Percentiles rank a stretch among this genome's conserved stretches.
These are phyloP conservation scores for Heliconius melpomene DNA, from an alignment of 1,140 invertebrate species.

Conservation along the genomic window DNA sequence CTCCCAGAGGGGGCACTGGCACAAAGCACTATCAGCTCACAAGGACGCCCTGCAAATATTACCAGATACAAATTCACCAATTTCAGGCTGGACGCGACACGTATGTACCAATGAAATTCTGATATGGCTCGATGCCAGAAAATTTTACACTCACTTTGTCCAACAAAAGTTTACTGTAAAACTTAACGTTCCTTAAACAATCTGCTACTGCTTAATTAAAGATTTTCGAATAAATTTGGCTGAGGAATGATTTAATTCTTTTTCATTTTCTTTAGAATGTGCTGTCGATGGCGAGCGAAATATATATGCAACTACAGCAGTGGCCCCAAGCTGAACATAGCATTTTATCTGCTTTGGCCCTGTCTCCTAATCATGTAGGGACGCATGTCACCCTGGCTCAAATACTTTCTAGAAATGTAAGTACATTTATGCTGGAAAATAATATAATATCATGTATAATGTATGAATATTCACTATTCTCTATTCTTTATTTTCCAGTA, in stretches of 20 bases:
- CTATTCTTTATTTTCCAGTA: no score
- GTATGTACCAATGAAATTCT: slow-evolving; percentile 51
- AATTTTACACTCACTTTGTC: slow-evolving; percentile 37
- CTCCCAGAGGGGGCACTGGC: slow-evolving; percentile 91
- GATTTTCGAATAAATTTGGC: neutral
- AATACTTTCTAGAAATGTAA: slow-evolving; percentile 93
- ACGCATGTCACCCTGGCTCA: slow-evolving; percentile 96
- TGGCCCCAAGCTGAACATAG: slow-evolving; percentile 91
- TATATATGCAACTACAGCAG: slow-evolving; percentile 89
- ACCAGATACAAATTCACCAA: slow-evolving; percentile 80
- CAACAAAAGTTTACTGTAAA: slow-evolving; percentile 17
- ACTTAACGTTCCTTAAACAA: slow-evolving; percentile 15
- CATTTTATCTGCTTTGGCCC: slow-evolving; percentile 89
- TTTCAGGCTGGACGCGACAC: slow-evolving; percentile 72
- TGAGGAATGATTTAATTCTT: neutral
- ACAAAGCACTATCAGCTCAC: slow-evolving; percentile 94
- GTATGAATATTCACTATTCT: no score
- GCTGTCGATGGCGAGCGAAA: slow-evolving; percentile 93
- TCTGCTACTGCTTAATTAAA: slow-evolving; percentile 5
- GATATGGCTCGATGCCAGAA: slow-evolving; percentile 26
- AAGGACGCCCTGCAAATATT: slow-evolving; percentile 91
- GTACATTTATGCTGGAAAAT: neutral
- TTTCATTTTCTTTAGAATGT: slow-evolving; percentile 83
- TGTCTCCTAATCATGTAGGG: slow-evolving; percentile 92
- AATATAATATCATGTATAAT: no score